Base-by-base conservation (phyloP, 2,888 invertebrate species). In the Agrochola litura region DNA sequence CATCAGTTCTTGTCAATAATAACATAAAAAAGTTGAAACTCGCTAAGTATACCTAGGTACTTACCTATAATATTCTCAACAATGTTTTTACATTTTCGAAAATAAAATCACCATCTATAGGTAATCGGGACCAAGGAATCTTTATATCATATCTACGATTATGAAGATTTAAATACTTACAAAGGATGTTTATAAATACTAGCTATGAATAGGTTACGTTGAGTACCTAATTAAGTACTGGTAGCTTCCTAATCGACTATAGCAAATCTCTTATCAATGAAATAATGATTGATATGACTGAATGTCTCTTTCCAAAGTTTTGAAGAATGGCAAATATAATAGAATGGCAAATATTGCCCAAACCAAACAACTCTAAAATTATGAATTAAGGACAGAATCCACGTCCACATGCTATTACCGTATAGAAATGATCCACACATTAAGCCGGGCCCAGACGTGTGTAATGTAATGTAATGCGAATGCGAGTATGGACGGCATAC, bases 361-460 rank as follows among this genome's bases (percentile, higher is more conserved):
- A 76, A 71, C 86, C 84, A 73, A 37, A 43, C n/a, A 64, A 66
- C 49, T 60, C n/a, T 14, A 69, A 73, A 30, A 74, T 64, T 22
- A 64, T 60, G 49, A 76, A 61, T 66, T 56, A 41, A 52, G 61
- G 61, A n/a, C 66, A 84, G 25, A 73, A 71, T 74, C 64, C 79
- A 64, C 16, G 25, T 73, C 52, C 73, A 41, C 85, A 86, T 98
- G 97, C 92, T 98, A 98, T 65, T 97, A 96, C 66, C 98, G 94
- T 68, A 98, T 65, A 66, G 37, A 69, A 37, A 76, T 66, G 76
- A 75, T 77, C 6, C 75, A 86, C 77, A 79, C 75, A 66, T 64
- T 77, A 9, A 61, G 61, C 30, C 61, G 37, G 37, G 9, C 1
- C 30, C 61, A 19, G 19, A 37, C 19, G 16, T 61, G 16, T 30